Base-by-base conservation (phyloP, 2,888 invertebrate genomes). In the Dynastes grantii region DNA sequence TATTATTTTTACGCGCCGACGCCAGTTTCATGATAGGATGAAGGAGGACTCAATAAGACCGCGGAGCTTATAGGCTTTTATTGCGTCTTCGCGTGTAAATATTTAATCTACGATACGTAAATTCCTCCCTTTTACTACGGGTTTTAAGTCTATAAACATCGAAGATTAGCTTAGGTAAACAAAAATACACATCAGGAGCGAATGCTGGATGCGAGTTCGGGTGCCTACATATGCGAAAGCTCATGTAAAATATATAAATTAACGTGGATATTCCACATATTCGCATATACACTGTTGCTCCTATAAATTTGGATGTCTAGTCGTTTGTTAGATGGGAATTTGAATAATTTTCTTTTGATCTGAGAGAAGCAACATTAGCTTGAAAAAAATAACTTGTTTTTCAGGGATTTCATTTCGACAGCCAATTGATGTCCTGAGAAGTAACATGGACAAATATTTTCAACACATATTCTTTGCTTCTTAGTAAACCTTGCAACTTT, bases 61-160 rank as follows among this genome's bases (percentile, higher is more conserved):
- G 53, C 65, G 64, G 53, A 73, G 73, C 73, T 37, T 71, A 61
- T 45, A 16, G 64, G 73, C 71, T 73, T 78, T 78, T 78, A 78
- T 73, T 71, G 70, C 71, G 58, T 78, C 73, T 73, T 71, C 51
- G 49, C 78, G 64, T 71, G 78, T 78, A 78, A 78, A 78, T 78
- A 78, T 78, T 78, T 78, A 73, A 78, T 71, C 70, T 78, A 53
- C 45, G 22, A 71, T 27, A 22, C 63, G 71, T 71, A 73, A 78
- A 70, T 64, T 73, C 58, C 73, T 53, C 73, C 73, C 73, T 73
- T 73, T 73, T 73, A 58, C 58, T 73, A 58, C 61, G 58, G 73
- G 58, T 73, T 45, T 73, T 73, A 73, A 73, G 73, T 73, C 73
- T 58, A 73, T 73, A 73, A 73, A 73, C 73, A 73, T 73, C 73